A percentile compares a stretch with the other conserved stretches of the same genome.
These are phyloP conservation scores for Drosophila niveifrons DNA, from an alignment of 2,888 invertebrate genomes.

Conservation along the genomic window DNA sequence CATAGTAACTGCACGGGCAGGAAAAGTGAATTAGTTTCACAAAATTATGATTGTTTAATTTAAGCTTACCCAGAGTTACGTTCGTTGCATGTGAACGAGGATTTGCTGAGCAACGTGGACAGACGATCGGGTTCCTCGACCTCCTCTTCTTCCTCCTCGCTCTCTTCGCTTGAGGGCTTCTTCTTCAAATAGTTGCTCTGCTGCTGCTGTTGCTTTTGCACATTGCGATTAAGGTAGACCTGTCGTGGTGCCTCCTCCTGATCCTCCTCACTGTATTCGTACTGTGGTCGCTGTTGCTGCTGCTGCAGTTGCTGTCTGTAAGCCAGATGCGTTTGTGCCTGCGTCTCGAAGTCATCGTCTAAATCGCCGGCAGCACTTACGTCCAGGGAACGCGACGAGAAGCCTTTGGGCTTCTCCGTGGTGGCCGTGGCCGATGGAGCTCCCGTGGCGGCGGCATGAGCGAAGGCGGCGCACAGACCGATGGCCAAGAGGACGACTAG, in stretches of 20 bases:
- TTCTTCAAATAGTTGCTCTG: constrained; percentile 80
- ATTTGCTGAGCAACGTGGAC: constrained; percentile 91
- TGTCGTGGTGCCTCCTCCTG: constrained; percentile 84
- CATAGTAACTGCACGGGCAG: constrained; percentile 88
- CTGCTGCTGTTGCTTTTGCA: constrained; percentile 81
- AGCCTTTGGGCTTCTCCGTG: constrained; percentile 82
- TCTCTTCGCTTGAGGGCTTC: constrained; percentile 86
- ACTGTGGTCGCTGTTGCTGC: constrained; percentile 71
- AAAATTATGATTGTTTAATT: accelerated
- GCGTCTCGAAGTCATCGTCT: constrained; percentile 83
- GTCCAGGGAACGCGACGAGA: constrained; percentile 80
- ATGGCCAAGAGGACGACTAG: constrained; percentile 78
- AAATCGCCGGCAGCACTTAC: constrained; percentile 69
- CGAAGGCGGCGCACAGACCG: constrained; percentile 73
- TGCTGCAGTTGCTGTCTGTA: constrained; percentile 75
- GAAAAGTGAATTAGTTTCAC: neutral
- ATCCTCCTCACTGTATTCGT: constrained; percentile 84
- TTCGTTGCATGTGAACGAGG: constrained; percentile 92
- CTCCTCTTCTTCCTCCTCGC: constrained; percentile 91
- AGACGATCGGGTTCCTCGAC: constrained; percentile 95
- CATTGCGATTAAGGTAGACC: constrained; percentile 79
- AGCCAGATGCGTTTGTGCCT: constrained; percentile 84
- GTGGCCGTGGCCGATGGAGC: constrained; percentile 75
- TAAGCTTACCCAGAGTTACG: constrained; percentile 90
- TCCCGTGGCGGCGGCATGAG: constrained; percentile 68